A percentile compares a stretch with the other conserved stretches of the same genome.
phyloP scores from a whole-genome alignment of 2,113 vertebrate species.

The Bufo bufo region DNA sequence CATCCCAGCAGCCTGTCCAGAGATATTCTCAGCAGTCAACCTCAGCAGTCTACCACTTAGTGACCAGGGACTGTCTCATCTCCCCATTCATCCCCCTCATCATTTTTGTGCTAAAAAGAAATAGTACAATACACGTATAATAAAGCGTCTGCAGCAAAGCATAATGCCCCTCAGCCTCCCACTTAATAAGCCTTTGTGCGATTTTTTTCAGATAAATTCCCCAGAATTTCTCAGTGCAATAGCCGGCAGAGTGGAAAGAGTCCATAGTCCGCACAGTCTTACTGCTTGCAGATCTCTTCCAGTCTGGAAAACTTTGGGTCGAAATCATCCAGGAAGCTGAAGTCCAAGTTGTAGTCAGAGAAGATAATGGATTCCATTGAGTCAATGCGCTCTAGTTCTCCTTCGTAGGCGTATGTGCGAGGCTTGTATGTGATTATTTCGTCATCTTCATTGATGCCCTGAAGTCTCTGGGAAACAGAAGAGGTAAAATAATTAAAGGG shows the following conservation, averaged over 20 bases:
- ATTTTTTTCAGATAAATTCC: constrained; percentile 1
- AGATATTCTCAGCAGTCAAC: constrained; percentile 9
- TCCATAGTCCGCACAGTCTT: neutral
- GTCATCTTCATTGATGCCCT: neutral
- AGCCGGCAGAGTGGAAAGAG: neutral
- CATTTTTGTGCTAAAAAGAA: constrained; percentile 13
- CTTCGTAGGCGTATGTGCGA: constrained; percentile 70
- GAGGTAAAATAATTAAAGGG: neutral
- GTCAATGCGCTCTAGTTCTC: constrained; percentile 55
- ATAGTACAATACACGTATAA: constrained; percentile 26
- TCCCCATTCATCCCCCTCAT: neutral
- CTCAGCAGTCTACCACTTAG: neutral
- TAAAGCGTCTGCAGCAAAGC: constrained; percentile 23
- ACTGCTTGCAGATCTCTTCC: constrained; percentile 62
- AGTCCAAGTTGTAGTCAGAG: constrained; percentile 54
- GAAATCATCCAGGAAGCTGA: constrained; percentile 68
- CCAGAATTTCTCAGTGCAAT: constrained; percentile 13
- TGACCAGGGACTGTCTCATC: constrained; percentile 12
- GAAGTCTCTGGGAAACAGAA: constrained; percentile 66
- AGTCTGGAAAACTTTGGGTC: constrained; percentile 69
- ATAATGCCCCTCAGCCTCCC: constrained; percentile 9
- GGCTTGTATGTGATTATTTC: constrained; percentile 52
- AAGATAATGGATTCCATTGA: constrained; percentile 67
- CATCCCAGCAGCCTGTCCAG: neutral
- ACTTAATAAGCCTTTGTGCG: constrained; percentile 4